Percentiles rank a stretch among this genome's conserved stretches.
Evolutionary conservation across 2,888 invertebrate genomes (phyloP).

Genomic region (Andrena fulva): DNA sequence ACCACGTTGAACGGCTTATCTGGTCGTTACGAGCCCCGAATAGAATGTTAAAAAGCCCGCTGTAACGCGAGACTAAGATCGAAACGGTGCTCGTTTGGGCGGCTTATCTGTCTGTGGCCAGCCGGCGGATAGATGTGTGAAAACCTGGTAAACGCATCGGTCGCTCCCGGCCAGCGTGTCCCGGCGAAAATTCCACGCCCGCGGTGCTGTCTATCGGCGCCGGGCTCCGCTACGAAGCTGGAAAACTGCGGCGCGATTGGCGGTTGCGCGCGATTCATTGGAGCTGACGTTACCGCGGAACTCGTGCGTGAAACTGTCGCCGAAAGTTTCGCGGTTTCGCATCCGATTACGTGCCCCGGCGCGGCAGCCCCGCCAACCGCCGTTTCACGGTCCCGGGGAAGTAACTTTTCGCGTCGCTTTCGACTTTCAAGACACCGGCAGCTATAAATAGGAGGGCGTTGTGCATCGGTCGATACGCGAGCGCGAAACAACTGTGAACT

Average conservation of each 20-base stretch:
- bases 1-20: not conserved
- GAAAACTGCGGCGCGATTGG: conserved; percentile 15
- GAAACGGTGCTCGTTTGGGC: too few relatives aligned
- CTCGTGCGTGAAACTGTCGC: conserved; percentile 48
- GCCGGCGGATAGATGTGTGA: not conserved
- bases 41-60: not conserved
- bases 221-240: conserved; percentile 15
- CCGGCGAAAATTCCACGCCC: not conserved
- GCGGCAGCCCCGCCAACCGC: not conserved
- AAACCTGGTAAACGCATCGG: not conserved
- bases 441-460: conserved; percentile 11
- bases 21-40: not conserved
- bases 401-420: conserved; percentile 27
- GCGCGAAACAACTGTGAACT: conserved; percentile 24
- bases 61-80: not conserved
- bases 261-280: conserved; percentile 38
- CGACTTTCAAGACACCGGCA: not conserved
- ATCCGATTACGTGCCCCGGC: conserved; percentile 42
- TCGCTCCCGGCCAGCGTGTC: not conserved
- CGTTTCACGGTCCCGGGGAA: conserved; percentile 5
- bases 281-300: conserved; percentile 31
- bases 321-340: conserved; percentile 48
- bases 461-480: not conserved
- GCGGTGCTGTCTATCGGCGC: not conserved
- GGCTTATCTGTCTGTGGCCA: too few relatives aligned